phyloP scores from a whole-genome alignment of 2,113 vertebrate genomes.

The Tangachromis dhanisi region DNA sequence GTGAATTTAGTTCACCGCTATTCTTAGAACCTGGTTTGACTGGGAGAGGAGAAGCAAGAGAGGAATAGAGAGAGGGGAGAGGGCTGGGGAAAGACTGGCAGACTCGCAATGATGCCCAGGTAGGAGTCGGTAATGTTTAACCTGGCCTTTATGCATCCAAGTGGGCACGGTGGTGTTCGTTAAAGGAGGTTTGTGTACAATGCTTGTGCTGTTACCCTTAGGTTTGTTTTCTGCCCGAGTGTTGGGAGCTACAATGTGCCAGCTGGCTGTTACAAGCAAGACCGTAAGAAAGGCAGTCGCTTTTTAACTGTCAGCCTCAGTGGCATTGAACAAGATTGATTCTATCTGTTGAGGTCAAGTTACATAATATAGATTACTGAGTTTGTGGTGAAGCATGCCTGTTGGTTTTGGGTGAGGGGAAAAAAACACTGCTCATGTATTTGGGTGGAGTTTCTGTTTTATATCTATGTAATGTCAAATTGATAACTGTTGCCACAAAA shows the following conservation, averaged over 20 bases:
- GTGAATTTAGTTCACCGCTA: conserved; percentile 87
- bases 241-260: neutral
- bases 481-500: neutral
- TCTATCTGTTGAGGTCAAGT: neutral
- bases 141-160: neutral
- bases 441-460: neutral
- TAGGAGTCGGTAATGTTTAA: conserved; percentile 60
- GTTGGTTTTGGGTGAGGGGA: neutral
- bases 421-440: neutral
- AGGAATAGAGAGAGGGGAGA: conserved; percentile 50
- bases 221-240: neutral
- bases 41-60: conserved; percentile 64
- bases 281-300: neutral
- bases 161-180: neutral
- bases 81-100: conserved; percentile 59
- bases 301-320: neutral
- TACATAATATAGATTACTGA: neutral
- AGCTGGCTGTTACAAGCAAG: neutral
- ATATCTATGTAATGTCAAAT: neutral
- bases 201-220: neutral
- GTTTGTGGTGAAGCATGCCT: neutral
- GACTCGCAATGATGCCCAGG: conserved; percentile 77
- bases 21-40: conserved; percentile 85
- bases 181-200: neutral
- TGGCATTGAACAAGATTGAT: neutral